These are phyloP conservation scores for Phodopus roborovskii DNA, from an alignment of 2,113 vertebrate species.

Conservation along the genomic window DNA sequence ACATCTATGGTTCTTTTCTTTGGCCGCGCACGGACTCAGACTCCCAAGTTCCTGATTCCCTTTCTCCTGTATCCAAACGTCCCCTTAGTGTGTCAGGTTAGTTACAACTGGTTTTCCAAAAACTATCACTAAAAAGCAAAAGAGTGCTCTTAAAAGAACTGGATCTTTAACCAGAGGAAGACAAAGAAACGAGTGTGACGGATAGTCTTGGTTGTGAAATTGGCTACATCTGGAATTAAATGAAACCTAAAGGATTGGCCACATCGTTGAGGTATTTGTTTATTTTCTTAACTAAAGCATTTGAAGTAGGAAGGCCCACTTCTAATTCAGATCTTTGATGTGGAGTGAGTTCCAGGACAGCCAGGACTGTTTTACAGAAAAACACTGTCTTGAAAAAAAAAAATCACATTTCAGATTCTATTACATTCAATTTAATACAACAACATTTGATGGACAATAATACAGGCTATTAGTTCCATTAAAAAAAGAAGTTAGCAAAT, in stretches of 20 bases:
- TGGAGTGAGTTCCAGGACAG: no score
- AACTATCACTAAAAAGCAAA: conserved; percentile 1
- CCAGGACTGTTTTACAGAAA: no score
- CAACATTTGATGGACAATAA: background rate
- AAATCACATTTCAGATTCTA: background rate
- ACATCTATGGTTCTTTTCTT: background rate
- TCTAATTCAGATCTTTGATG: no score
- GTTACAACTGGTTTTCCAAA: background rate
- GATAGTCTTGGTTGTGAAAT: no score
- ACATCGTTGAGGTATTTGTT: no score
- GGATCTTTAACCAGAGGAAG: background rate
- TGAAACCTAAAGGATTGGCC: no score
- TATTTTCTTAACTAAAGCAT: no score
- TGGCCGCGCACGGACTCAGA: no score
- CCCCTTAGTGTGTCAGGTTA: background rate
- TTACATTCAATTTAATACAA: background rate
- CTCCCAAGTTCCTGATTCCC: background rate
- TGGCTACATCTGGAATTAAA: no score
- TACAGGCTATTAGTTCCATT: background rate
- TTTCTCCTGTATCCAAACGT: background rate
- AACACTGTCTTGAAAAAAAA: background rate
- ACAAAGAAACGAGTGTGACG: background rate
- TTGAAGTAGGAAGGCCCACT: no score
- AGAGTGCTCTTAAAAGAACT: background rate
- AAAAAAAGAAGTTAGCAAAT: background rate